These are phyloP conservation scores for Hirtodrosophila histrioides DNA, from an alignment of 2,888 invertebrate genomes.

Conservation along the genomic window DNA sequence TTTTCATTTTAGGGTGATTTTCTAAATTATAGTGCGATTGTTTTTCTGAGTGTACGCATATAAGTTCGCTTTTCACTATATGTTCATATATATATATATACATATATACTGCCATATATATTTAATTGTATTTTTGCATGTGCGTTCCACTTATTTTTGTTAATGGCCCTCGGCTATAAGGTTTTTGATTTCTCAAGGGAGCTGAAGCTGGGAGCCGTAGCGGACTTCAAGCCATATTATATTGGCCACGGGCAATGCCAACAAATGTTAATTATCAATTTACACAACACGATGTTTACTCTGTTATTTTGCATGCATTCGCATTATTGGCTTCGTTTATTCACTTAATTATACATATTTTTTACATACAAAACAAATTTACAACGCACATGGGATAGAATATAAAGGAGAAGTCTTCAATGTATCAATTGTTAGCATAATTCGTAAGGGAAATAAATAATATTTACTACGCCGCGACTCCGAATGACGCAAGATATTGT, in stretches of 20 bases:
- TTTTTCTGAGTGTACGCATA: too few relatives aligned
- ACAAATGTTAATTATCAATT: slow-evolving; percentile 56
- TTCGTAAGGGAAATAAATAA: slow-evolving; percentile 28
- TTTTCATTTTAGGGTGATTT: too few relatives aligned
- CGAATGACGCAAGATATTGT: slow-evolving; percentile 42
- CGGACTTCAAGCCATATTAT: slow-evolving; percentile 3
- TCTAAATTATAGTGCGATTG: too few relatives aligned
- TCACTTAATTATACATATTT: slow-evolving; percentile 34
- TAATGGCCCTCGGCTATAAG: slow-evolving; percentile 32
- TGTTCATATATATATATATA: background rate
- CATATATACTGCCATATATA: too few relatives aligned
- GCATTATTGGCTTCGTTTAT: slow-evolving; percentile 36
- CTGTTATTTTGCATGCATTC: slow-evolving; percentile 10
- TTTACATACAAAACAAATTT: slow-evolving; percentile 2
- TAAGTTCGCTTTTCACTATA: too few relatives aligned
- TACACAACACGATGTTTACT: slow-evolving; percentile 40
- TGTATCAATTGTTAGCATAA: slow-evolving; percentile 39
- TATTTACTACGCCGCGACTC: slow-evolving; percentile 15
- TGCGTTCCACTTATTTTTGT: slow-evolving; percentile 34
- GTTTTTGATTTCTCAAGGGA: slow-evolving; percentile 11
- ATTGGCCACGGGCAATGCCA: slow-evolving; percentile 17
- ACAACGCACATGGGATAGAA: background rate
- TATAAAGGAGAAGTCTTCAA: slow-evolving; percentile 2
- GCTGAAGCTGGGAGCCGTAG: background rate
- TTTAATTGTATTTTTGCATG: slow-evolving; percentile 18